Evolutionary conservation across 2,888 invertebrate species (phyloP), one percentile per base, ranked within the genome.

Genomic region (Zaprionus bogoriensis): DNA sequence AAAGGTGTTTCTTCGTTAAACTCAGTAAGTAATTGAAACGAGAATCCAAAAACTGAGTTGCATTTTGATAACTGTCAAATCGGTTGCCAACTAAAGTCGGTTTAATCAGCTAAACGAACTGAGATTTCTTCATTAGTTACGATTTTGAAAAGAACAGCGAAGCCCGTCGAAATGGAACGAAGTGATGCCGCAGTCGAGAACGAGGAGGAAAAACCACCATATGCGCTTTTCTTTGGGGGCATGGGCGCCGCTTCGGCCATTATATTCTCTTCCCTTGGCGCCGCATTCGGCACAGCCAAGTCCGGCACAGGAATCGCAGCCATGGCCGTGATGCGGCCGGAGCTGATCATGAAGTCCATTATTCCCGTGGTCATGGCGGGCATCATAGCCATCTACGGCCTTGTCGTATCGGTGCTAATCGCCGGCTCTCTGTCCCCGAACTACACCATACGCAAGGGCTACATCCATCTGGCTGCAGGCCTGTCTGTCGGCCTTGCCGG

Each of bases 321-420:
- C 89, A 99, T 99, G 99, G 97, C 99, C 81, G 99, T 99, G 88
- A 98, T 99, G 97, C 93, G 98, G 92, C 99, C 99, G 61, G 99
- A 99, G 92, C 94, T 99, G 89, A 99, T 99, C 32, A 80, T 80
- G 80, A 80, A 86, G 61, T 98, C 98, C 91, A 98, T 99, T 92
- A 99, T 99, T 92, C 99, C 99, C 74, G 99, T 99, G 76, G 97
- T 98, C 92, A 98, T 98, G 98, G 97, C 98, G 89, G 98, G 99
- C 96, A 99, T 99, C 90, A 96, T 99, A 90, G 99, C 98, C 92
- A 99, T 99, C 92, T 99, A 99, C 91, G 99, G 99, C 77, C 93
- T 99, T 88, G 99, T 99, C 71, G 98, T 99, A 74, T 97, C 99
- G 83, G 98, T 99, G 73, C 95, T 99, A 78, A 98, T 99, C 89